A percentile compares a stretch with the other conserved stretches of the same genome.
phyloP scores from a whole-genome alignment of 2,113 vertebrate species.

The Tiliqua scincoides region DNA sequence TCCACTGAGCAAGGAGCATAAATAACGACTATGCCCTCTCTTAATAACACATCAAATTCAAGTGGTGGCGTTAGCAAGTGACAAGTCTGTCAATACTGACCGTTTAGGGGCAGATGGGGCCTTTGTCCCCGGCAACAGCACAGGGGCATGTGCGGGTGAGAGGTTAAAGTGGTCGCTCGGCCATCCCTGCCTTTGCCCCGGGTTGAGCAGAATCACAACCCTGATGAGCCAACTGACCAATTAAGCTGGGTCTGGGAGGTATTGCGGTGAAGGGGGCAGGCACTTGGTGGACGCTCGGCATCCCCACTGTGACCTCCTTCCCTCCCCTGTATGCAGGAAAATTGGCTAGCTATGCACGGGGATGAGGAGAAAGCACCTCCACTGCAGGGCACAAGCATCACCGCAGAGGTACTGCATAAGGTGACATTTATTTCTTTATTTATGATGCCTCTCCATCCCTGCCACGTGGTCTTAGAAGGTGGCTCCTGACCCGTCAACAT shows the following conservation, averaged over 20 bases:
- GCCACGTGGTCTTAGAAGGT: not conserved
- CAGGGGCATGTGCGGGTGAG: not conserved
- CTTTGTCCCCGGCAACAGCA: not conserved
- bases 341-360: not conserved
- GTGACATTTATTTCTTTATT: not conserved
- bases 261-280: not conserved
- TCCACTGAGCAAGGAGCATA: not conserved
- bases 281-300: not conserved
- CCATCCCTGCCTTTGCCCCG: not conserved
- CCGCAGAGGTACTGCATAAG: too few relatives aligned
- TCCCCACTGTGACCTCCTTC: not conserved
- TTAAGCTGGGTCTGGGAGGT: not conserved
- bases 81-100: not conserved
- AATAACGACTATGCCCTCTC: not conserved
- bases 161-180: not conserved
- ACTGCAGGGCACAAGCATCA: not conserved
- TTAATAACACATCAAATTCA: not conserved
- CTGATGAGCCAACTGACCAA: not conserved
- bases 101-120: not conserved
- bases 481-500: not conserved
- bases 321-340: not conserved
- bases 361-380: not conserved
- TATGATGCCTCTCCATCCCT: not conserved
- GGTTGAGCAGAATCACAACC: not conserved
- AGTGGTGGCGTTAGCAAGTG: not conserved